Evolutionary conservation across 2,888 invertebrate species (phyloP).

Genomic region (Antheraea assamensis): DNA sequence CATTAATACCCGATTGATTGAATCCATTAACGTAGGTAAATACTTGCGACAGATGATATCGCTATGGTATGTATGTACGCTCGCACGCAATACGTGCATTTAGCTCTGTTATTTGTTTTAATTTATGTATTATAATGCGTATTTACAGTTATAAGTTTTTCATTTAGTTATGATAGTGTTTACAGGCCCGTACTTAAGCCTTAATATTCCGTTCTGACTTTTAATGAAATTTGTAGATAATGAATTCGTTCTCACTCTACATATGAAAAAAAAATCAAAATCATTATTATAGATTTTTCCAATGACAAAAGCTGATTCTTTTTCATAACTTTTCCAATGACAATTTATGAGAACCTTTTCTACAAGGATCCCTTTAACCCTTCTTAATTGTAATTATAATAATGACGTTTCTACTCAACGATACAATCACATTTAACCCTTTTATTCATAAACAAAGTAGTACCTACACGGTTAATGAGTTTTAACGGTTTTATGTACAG

Average conservation of each 20-base stretch:
- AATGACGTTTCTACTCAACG: not conserved
- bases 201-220: too few species aligned
- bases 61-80: constrained; percentile 26
- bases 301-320: too few species aligned
- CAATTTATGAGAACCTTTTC: too few species aligned
- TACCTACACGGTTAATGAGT: constrained; percentile 1
- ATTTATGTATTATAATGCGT: not conserved
- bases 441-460: not conserved
- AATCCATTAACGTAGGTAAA: constrained; percentile 67
- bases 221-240: too few species aligned
- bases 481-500: not conserved
- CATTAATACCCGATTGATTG: constrained; percentile 59
- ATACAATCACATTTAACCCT: not conserved
- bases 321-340: too few species aligned
- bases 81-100: constrained; percentile 54
- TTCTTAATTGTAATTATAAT: constrained; percentile 1
- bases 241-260: too few species aligned
- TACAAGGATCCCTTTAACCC: not conserved
- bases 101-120: constrained; percentile 43
- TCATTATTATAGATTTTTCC: too few species aligned
- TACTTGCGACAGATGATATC: constrained; percentile 49
- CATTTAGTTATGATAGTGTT: not conserved
- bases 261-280: too few species aligned
- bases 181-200: too few species aligned
- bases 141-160: not conserved